Percentiles rank a stretch among this genome's conserved stretches.
These are phyloP conservation scores for Trachelus tabidus DNA, from an alignment of 2,888 invertebrate species.

Conservation along the genomic window DNA sequence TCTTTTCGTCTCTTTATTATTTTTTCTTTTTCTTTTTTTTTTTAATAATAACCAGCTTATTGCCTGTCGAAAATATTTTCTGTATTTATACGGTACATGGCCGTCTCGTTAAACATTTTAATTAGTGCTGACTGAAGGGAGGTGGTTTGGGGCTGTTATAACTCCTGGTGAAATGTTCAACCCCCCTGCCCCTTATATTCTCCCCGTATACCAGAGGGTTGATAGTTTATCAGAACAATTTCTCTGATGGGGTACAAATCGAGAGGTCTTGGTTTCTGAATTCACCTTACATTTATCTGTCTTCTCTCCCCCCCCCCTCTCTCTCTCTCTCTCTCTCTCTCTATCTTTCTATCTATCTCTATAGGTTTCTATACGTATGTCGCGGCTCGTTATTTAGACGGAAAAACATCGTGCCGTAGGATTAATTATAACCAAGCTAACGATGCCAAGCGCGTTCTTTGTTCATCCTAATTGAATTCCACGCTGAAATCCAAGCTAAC, in stretches of 20 bases:
- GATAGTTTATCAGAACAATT: background rate
- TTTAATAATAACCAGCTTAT: background rate
- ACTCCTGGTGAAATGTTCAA: background rate
- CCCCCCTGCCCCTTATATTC: background rate
- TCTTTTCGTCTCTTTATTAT: background rate
- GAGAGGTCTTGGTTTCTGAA: background rate
- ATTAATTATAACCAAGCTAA: conserved; percentile 35
- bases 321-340: too few relatives aligned
- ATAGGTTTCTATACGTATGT: background rate
- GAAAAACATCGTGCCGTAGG: conserved; percentile 11
- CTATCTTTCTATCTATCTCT: too few relatives aligned
- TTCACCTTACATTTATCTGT: background rate
- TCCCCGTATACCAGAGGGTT: background rate
- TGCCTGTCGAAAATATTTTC: background rate
- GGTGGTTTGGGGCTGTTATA: background rate
- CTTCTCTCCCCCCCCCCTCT: background rate
- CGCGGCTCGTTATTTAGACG: background rate
- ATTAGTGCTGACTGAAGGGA: background rate
- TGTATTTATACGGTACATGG: background rate
- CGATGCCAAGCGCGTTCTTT: conserved; percentile 24
- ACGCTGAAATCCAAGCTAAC: background rate
- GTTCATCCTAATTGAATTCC: conserved; percentile 27
- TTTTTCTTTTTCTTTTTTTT: background rate
- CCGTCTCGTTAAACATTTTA: background rate
- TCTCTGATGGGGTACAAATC: background rate